Conservation (phyloP, 2,113 vertebrate genomes). For the Columba janthina region DNA sequence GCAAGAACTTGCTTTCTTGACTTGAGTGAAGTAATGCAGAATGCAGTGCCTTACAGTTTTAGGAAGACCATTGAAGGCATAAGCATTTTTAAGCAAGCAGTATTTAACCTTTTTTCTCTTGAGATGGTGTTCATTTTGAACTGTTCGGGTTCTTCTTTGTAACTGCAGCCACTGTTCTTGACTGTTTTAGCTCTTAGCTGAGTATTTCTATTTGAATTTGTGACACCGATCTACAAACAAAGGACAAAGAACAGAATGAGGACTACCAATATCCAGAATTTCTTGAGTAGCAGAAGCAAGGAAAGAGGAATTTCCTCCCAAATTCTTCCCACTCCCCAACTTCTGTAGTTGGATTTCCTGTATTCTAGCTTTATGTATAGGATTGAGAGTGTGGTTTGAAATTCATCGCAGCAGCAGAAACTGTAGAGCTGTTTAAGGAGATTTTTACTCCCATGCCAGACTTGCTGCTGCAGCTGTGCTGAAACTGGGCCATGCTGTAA, state of each 20-base stretch:
- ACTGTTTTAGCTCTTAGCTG: neutral
- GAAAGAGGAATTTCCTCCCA: neutral
- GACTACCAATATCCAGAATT: neutral
- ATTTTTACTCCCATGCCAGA: neutral
- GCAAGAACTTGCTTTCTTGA: neutral
- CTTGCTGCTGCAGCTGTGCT: neutral
- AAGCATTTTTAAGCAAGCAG: neutral
- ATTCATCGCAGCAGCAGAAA: neutral
- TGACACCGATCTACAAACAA: neutral
- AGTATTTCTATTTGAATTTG: neutral
- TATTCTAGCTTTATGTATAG: neutral
- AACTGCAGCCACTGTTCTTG: neutral
- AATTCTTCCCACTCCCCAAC: fast-evolving
- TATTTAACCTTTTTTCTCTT: neutral
- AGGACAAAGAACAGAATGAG: neutral
- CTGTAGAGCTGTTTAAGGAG: neutral
- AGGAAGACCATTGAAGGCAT: fast-evolving
- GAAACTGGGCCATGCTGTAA: neutral
- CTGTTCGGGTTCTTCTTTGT: neutral
- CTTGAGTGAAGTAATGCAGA: neutral
- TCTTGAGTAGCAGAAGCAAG: neutral
- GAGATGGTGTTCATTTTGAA: neutral
- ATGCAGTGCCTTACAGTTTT: neutral
- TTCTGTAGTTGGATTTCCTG: neutral
- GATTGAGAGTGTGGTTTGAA: neutral